These are phyloP conservation scores for Coptotermes formosanus DNA, from an alignment of 1,140 invertebrate genomes.

Conservation along the genomic window DNA sequence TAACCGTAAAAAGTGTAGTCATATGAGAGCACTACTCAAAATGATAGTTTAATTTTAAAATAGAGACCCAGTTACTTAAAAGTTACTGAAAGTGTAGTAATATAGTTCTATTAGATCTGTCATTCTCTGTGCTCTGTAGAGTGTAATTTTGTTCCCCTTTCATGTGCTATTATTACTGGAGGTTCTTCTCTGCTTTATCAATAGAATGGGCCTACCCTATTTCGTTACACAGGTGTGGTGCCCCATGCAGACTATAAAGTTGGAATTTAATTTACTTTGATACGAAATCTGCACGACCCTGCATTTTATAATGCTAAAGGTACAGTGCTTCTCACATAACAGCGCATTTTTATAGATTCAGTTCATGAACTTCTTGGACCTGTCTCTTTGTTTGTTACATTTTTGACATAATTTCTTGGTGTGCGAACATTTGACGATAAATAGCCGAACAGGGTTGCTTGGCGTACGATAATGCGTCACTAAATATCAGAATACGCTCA, in stretches of 20 bases:
- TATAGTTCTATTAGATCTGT: background rate
- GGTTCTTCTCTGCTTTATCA: background rate
- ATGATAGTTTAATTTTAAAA: background rate
- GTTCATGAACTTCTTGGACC: no score
- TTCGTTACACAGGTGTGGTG: background rate
- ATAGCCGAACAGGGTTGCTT: no score
- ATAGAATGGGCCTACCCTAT: background rate
- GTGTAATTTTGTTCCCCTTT: background rate
- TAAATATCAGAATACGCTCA: no score
- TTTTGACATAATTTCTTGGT: no score
- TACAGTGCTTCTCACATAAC: background rate
- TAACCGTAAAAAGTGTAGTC: background rate
- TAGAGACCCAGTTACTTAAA: background rate
- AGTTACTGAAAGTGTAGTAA: background rate
- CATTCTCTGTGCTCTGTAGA: background rate
- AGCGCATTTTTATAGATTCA: no score
- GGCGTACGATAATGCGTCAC: no score
- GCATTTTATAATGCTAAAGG: background rate
- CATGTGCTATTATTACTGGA: constrained; percentile 1
- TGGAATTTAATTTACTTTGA: background rate
- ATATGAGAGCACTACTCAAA: background rate
- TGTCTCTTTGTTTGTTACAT: no score
- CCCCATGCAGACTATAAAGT: background rate
- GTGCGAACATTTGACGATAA: no score
- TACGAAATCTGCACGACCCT: background rate